phyloP scores from a whole-genome alignment of 2,113 vertebrate genomes.

The Bubo scandiacus region DNA sequence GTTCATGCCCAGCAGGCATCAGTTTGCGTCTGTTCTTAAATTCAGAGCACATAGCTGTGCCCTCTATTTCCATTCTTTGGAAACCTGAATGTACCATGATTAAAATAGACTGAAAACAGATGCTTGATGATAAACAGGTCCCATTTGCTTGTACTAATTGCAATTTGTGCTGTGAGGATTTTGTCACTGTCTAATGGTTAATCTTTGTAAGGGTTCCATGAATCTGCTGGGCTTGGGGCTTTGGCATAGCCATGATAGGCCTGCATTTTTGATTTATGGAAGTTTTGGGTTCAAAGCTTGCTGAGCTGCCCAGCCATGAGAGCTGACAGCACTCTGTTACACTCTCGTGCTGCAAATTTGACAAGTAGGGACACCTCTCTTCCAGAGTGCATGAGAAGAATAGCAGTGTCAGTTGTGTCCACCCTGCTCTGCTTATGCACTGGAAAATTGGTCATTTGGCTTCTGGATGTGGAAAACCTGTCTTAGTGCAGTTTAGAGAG shows the following conservation, averaged over 20 bases:
- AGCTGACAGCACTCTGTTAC: neutral
- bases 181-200: neutral
- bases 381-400: neutral
- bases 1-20: neutral
- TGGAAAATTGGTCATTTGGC: neutral
- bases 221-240: neutral
- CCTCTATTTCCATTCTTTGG: neutral
- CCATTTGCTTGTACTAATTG: neutral
- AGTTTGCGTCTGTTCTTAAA: neutral
- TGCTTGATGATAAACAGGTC: neutral
- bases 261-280: neutral
- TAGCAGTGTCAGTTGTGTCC: neutral
- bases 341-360: neutral
- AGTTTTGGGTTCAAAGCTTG: neutral
- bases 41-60: neutral
- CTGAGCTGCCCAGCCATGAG: neutral
- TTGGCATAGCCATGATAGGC: neutral
- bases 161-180: neutral
- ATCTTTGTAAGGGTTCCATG: neutral
- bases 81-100: neutral
- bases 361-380: neutral
- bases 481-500: neutral
- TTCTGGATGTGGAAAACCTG: neutral
- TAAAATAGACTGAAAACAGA: constrained; percentile 21
- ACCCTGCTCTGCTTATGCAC: neutral